A percentile compares a stretch with the other conserved stretches of the same genome.
Evolutionary conservation across 2,888 invertebrate genomes (phyloP).

Genomic region (Anoplius nigerrimus): DNA sequence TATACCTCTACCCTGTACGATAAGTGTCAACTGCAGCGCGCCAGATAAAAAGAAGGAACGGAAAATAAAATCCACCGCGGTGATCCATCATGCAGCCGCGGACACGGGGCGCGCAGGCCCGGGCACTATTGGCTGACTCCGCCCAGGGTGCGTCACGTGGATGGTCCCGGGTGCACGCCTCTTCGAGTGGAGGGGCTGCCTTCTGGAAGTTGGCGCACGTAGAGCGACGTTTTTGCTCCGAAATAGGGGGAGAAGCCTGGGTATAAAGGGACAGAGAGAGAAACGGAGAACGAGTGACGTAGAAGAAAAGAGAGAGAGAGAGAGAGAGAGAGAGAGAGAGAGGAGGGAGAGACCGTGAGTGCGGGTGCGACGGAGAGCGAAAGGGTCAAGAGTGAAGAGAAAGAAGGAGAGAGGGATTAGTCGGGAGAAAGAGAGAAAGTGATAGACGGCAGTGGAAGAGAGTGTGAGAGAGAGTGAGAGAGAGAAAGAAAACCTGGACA

Average conservation of each 20-base stretch:
- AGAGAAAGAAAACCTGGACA: slow-evolving; percentile 39
- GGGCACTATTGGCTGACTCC: slow-evolving; percentile 64
- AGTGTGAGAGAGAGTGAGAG: slow-evolving; percentile 24
- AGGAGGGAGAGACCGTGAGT: neutral
- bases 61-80: slow-evolving; percentile 69
- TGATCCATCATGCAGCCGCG: slow-evolving; percentile 74
- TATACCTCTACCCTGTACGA: slow-evolving; percentile 59
- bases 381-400: slow-evolving; percentile 1
- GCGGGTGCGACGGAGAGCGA: neutral
- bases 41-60: slow-evolving; percentile 72
- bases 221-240: slow-evolving; percentile 29
- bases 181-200: slow-evolving; percentile 41
- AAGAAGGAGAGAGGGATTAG: slow-evolving; percentile 6
- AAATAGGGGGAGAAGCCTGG: slow-evolving; percentile 10
- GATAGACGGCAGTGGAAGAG: neutral
- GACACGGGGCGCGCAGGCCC: slow-evolving; percentile 58
- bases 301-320: too few relatives aligned
- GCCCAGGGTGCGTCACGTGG: slow-evolving; percentile 65
- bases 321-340: slow-evolving; percentile 6
- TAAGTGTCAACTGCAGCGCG: slow-evolving; percentile 74
- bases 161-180: slow-evolving; percentile 42
- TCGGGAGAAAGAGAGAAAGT: slow-evolving; percentile 2
- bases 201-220: slow-evolving; percentile 30
- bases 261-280: slow-evolving; percentile 2
- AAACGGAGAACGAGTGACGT: slow-evolving; percentile 5